Conservation (phyloP, 2,797 vertebrate genomes). For the Gymnodraco acuticeps region DNA sequence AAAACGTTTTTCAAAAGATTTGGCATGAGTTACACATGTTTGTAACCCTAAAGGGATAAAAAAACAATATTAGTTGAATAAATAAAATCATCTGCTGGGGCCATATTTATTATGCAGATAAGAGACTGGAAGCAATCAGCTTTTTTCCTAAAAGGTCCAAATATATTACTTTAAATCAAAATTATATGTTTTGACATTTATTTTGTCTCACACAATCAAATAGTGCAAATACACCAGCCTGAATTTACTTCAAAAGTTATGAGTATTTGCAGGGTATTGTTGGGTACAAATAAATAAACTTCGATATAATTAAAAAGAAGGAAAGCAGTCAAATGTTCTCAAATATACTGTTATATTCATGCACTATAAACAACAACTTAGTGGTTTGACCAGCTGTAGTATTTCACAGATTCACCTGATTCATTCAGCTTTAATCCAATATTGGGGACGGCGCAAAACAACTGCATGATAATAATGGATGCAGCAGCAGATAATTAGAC, state of each 20-base stretch:
- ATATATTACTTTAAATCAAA: slow-evolving; percentile 8
- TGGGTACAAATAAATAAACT: slow-evolving; percentile 9
- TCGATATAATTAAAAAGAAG: slow-evolving; percentile 21
- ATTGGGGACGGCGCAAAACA: slow-evolving; percentile 15
- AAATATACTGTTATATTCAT: slow-evolving; percentile 24
- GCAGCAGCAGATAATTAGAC: slow-evolving; percentile 42
- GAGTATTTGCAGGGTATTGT: slow-evolving; percentile 9
- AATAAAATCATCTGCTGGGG: background rate
- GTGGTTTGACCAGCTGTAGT: slow-evolving; percentile 33
- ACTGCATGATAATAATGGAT: slow-evolving; percentile 31
- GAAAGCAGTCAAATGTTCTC: slow-evolving; percentile 12
- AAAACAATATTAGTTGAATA: too few relatives aligned
- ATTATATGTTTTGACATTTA: slow-evolving; percentile 10
- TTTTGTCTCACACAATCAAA: slow-evolving; percentile 2
- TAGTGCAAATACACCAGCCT: slow-evolving; percentile 1
- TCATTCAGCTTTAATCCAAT: slow-evolving; percentile 29
- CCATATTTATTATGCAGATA: background rate
- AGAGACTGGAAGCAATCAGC: background rate
- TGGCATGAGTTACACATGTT: too few relatives aligned
- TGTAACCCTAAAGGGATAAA: too few relatives aligned
- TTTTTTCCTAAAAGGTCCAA: background rate
- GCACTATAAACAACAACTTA: slow-evolving; percentile 27
- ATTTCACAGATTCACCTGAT: slow-evolving; percentile 23
- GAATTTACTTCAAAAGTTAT: slow-evolving; percentile 6
- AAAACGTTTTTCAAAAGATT: too few relatives aligned